phyloP scores from a whole-genome alignment of 2,113 vertebrate genomes.

The Acrocephalus arundinaceus region DNA sequence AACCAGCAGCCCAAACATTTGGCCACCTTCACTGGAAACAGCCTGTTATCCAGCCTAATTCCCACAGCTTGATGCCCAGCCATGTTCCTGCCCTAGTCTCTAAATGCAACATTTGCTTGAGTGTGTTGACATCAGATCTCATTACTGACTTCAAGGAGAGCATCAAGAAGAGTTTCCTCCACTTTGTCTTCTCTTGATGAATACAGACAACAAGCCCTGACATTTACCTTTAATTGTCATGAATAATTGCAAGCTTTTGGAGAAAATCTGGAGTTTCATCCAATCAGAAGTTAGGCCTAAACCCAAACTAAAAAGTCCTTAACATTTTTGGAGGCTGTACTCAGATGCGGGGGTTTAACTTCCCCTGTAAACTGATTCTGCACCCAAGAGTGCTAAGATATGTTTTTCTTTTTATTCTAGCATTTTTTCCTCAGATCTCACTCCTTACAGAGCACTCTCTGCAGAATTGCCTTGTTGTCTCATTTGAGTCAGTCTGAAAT shows the following conservation, averaged over 20 bases:
- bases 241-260: not conserved
- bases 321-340: not conserved
- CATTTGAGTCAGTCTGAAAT: not conserved
- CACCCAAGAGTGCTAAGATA: not conserved
- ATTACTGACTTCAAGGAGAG: not conserved
- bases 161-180: not conserved
- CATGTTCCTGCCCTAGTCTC: not conserved
- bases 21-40: not conserved
- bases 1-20: not conserved
- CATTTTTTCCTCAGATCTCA: not conserved
- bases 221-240: not conserved
- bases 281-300: not conserved
- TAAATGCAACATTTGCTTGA: not conserved
- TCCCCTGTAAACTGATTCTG: not conserved
- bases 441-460: not conserved
- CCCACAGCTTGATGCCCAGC: not conserved
- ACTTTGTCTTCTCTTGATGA: not conserved
- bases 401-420: not conserved
- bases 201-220: not conserved
- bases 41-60: not conserved
- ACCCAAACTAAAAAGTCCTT: constrained; percentile 12
- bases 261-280: not conserved
- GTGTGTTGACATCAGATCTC: not conserved
- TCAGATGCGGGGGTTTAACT: not conserved
- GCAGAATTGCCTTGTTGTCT: not conserved